A percentile compares a stretch with the other conserved stretches of the same genome.
phyloP scores from a whole-genome alignment of 2,113 vertebrate species.

The Sinocyclocheilus maitianheensis region DNA sequence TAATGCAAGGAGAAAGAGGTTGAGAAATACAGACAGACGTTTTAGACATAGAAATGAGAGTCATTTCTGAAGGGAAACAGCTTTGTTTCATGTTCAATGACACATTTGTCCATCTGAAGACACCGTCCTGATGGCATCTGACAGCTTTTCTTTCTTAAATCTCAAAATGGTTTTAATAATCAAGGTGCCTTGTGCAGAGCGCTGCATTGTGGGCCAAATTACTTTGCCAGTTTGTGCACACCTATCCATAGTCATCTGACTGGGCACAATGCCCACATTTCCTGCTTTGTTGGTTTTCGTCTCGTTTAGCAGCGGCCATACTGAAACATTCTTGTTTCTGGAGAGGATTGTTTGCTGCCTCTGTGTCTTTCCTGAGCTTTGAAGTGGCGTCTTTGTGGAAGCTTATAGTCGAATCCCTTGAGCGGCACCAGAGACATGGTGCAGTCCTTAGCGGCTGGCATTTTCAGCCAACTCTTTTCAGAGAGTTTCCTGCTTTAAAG shows the following conservation, averaged over 20 bases:
- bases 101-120: slow-evolving; percentile 62
- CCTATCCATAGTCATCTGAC: slow-evolving; percentile 33
- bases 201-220: slow-evolving; percentile 36
- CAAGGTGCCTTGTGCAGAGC: slow-evolving; percentile 51
- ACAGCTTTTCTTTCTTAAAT: slow-evolving; percentile 68
- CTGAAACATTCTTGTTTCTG: slow-evolving; percentile 15
- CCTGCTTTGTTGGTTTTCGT: slow-evolving; percentile 11
- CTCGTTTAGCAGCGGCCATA: background rate
- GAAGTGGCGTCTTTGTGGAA: slow-evolving; percentile 26
- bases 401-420: slow-evolving; percentile 11
- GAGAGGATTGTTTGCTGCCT: slow-evolving; percentile 7
- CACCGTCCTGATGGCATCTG: slow-evolving; percentile 66
- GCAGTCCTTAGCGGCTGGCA: slow-evolving; percentile 11
- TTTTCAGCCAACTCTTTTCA: slow-evolving; percentile 23
- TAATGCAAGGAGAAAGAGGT: background rate
- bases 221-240: slow-evolving; percentile 30
- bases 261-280: slow-evolving; percentile 16
- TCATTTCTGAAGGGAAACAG: slow-evolving; percentile 10
- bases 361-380: slow-evolving; percentile 28
- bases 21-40: slow-evolving; percentile 27
- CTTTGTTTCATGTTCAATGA: slow-evolving; percentile 55
- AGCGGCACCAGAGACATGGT: slow-evolving; percentile 10
- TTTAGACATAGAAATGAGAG: slow-evolving; percentile 34
- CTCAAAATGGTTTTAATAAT: slow-evolving; percentile 62
- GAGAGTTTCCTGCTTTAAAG: slow-evolving; percentile 17